A percentile compares a stretch with the other conserved stretches of the same genome.
Evolutionary conservation across 2,797 vertebrate genomes (phyloP).

Genomic region (Urocyon cinereoargenteus): DNA sequence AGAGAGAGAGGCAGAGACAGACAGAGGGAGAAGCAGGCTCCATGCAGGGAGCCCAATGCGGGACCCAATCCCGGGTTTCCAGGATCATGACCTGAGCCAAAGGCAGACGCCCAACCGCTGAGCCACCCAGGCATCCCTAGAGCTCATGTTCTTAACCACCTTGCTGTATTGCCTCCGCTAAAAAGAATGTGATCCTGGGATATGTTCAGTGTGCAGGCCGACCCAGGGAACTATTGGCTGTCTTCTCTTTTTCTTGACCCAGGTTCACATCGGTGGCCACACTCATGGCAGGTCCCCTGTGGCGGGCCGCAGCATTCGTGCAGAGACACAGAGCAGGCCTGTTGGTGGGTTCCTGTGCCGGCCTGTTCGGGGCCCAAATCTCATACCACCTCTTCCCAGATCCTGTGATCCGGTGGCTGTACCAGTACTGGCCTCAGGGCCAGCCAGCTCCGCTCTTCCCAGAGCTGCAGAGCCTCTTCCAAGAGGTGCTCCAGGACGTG

Average conservation of each 20-base stretch:
- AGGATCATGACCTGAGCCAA: too few species aligned
- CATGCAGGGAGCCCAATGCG: too few species aligned
- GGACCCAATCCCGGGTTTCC: too few species aligned
- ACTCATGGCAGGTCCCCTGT: conserved; percentile 85
- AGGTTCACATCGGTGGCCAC: conserved; percentile 79
- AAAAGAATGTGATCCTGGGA: background rate
- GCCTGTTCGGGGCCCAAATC: conserved; percentile 92
- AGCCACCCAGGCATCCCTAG: too few species aligned
- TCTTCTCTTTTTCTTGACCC: conserved; percentile 77
- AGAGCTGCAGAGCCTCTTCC: conserved; percentile 90
- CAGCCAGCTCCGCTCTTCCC: conserved; percentile 89
- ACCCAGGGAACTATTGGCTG: conserved; percentile 50
- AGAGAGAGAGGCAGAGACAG: too few species aligned
- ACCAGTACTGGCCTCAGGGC: conserved; percentile 94
- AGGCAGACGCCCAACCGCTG: too few species aligned
- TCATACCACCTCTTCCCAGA: conserved; percentile 93
- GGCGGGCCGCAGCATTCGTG: conserved; percentile 87
- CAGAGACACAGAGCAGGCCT: conserved; percentile 92
- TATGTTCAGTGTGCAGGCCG: background rate
- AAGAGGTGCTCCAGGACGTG: conserved; percentile 91
- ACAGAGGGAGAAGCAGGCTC: too few species aligned
- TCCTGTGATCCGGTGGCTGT: conserved; percentile 90
- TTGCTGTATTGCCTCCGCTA: background rate
- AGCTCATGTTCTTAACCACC: background rate
- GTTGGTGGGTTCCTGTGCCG: conserved; percentile 90